These are phyloP conservation scores for Pluvialis apricaria DNA, from an alignment of 2,113 vertebrate species.

Conservation along the genomic window DNA sequence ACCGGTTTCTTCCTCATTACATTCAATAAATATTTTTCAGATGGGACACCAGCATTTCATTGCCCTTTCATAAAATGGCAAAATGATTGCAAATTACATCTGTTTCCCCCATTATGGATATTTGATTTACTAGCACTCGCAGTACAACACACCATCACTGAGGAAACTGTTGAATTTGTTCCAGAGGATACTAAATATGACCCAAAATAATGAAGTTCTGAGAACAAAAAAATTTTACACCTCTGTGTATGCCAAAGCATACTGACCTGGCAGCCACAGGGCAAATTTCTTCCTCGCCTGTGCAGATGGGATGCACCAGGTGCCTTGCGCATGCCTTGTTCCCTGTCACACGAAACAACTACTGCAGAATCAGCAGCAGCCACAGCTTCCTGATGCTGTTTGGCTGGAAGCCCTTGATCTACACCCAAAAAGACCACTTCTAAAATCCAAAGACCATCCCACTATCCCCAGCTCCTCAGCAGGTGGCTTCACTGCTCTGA, in stretches of 20 bases:
- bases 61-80: neutral
- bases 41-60: neutral
- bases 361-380: neutral
- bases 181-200: neutral
- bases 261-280: neutral
- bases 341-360: neutral
- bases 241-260: neutral
- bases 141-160: neutral
- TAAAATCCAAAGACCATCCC: neutral
- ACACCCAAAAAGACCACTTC: neutral
- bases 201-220: neutral
- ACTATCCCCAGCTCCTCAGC: neutral
- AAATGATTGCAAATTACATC: neutral
- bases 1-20: neutral
- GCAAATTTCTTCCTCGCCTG: neutral
- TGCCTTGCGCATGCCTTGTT: neutral
- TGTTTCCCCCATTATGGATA: neutral
- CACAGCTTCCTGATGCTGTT: neutral
- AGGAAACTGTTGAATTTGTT: neutral
- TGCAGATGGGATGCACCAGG: neutral
- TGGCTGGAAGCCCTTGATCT: neutral
- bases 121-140: neutral
- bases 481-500: neutral
- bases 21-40: slow-evolving; percentile 7
- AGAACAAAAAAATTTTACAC: neutral